A percentile compares a stretch with the other conserved stretches of the same genome.
phyloP scores from a whole-genome alignment of 2,797 vertebrate genomes.

The Chaenodraco wilsoni region DNA sequence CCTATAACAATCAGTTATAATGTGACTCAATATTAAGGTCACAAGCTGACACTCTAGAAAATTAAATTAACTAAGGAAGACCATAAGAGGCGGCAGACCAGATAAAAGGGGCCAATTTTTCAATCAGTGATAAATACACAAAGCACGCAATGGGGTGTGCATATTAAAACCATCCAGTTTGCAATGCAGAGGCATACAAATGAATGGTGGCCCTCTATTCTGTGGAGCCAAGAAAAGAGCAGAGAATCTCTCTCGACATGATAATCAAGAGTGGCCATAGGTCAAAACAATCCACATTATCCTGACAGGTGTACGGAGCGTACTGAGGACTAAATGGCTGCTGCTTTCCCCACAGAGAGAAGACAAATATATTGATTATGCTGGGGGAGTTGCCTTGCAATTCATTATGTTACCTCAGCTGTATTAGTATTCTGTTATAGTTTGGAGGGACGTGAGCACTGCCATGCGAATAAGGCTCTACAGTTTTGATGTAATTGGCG shows the following conservation, averaged over 20 bases:
- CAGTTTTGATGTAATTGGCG: constrained; percentile 29
- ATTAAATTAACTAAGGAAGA: neutral
- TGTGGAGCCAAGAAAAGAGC: constrained; percentile 5
- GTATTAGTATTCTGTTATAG: constrained; percentile 52
- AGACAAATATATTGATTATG: constrained; percentile 38
- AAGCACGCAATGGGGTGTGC: neutral
- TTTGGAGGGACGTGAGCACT: constrained; percentile 4
- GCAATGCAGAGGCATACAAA: neutral
- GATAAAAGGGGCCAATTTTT: neutral
- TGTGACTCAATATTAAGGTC: neutral
- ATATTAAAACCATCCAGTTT: constrained; percentile 10
- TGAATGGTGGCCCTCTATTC: constrained; percentile 17
- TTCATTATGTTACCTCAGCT: constrained; percentile 44
- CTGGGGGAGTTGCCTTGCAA: constrained; percentile 28
- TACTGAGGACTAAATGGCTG: constrained; percentile 35
- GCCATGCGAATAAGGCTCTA: constrained; percentile 13
- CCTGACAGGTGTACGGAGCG: constrained; percentile 37
- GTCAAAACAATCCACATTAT: constrained; percentile 55
- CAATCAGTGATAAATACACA: constrained; percentile 1
- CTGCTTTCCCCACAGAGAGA: constrained; percentile 24
- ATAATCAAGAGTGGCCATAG: constrained; percentile 48
- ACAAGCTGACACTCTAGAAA: neutral
- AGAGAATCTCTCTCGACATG: constrained; percentile 29
- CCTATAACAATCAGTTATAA: too few relatives aligned
- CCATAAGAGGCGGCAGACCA: neutral